Conservation (phyloP, 2,888 invertebrate genomes). For the Unio pictorum region DNA sequence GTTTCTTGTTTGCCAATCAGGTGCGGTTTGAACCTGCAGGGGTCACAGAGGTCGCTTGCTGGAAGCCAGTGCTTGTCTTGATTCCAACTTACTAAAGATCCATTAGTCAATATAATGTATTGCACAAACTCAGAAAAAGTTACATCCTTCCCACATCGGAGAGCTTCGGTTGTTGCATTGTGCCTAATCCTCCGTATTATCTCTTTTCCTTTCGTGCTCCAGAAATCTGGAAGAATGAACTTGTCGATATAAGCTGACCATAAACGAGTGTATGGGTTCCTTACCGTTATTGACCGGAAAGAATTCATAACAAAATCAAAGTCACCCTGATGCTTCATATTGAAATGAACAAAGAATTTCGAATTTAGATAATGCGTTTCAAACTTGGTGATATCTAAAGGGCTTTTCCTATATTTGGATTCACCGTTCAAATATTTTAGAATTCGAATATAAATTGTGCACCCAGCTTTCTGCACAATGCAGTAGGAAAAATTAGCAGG, state of each 20-base stretch:
- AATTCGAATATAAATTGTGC: conserved; percentile 47
- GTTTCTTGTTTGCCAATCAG: conserved; percentile 44
- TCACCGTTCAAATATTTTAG: conserved; percentile 40
- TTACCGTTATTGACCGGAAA: conserved; percentile 33
- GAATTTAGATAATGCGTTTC: conserved; percentile 13
- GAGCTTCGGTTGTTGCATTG: conserved; percentile 7
- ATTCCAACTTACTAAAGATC: conserved; percentile 3
- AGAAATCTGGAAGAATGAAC: conserved; percentile 49
- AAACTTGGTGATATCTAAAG: conserved; percentile 29
- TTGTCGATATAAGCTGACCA: conserved; percentile 55
- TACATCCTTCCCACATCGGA: conserved; percentile 44
- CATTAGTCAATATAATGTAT: conserved; percentile 21
- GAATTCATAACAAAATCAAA: conserved; percentile 14
- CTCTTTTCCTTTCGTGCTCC: conserved; percentile 29
- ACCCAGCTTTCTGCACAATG: conserved; percentile 48
- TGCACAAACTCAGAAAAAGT: conserved; percentile 48
- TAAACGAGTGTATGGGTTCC: conserved; percentile 49
- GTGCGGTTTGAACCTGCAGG: conserved; percentile 37
- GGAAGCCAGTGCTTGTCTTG: conserved; percentile 51
- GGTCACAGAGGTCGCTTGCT: conserved; percentile 41
- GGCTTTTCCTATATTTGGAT: conserved; percentile 11
- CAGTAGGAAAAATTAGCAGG: conserved; percentile 34
- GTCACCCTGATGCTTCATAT: conserved; percentile 1
- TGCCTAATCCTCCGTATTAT: conserved; percentile 16
- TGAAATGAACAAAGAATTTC: conserved; percentile 5